Percentiles rank a stretch among this genome's conserved stretches.
Evolutionary conservation across 2,797 vertebrate genomes (phyloP).

Genomic region (Lutjanus argentimaculatus): DNA sequence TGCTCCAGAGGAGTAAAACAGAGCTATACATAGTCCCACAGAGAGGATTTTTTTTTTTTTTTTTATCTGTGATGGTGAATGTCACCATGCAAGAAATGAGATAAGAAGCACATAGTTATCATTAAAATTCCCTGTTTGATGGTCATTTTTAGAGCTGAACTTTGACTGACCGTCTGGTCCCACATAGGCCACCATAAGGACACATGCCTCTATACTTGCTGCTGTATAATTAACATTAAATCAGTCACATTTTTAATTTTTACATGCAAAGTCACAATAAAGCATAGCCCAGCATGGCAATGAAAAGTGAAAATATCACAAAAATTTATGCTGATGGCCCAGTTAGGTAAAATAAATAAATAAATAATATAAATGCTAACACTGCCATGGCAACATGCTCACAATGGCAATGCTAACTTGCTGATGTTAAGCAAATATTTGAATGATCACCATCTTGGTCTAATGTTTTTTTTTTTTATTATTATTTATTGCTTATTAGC

Average conservation of each 20-base stretch:
- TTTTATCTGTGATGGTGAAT: conserved; percentile 2
- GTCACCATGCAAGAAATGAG: conserved; percentile 16
- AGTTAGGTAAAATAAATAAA: too few species aligned
- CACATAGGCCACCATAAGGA: neutral
- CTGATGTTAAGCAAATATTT: neutral
- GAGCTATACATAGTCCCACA: conserved; percentile 29
- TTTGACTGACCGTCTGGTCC: neutral
- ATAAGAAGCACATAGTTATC: conserved; percentile 1
- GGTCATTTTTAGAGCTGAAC: conserved; percentile 8
- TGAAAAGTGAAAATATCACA: neutral
- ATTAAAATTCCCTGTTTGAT: conserved; percentile 13
- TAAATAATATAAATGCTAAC: neutral
- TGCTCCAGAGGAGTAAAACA: conserved; percentile 60
- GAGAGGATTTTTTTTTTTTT: conserved; percentile 7
- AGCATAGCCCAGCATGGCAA: neutral
- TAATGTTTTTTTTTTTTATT: too few species aligned
- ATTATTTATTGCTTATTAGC: too few species aligned
- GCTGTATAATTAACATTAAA: neutral
- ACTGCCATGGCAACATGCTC: too few species aligned
- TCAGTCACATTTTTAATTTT: neutral
- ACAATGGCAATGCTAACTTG: too few species aligned
- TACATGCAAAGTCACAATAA: neutral
- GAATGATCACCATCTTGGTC: too few species aligned
- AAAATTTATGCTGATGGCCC: too few species aligned
- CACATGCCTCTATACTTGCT: neutral